Evolutionary conservation across 2,797 vertebrate species (phyloP).

Genomic region (Betta splendens): DNA sequence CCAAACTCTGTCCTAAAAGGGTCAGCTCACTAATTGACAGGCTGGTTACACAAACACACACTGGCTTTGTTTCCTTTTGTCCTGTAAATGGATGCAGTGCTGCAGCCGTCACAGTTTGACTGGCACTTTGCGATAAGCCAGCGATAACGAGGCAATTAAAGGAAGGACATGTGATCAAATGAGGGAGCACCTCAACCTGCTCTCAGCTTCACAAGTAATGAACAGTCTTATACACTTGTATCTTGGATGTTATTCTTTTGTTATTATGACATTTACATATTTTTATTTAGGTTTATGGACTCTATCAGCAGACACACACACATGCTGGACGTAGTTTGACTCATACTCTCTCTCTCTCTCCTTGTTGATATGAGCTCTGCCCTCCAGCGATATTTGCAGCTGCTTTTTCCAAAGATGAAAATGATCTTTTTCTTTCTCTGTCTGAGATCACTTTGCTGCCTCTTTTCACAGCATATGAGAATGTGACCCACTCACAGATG

Average conservation of each 20-base stretch:
- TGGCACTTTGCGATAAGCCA: conserved; percentile 25
- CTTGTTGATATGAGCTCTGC: conserved; percentile 25
- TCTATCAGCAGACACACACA: conserved; percentile 21
- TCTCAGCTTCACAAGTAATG: too few relatives aligned
- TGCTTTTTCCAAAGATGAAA: conserved; percentile 38
- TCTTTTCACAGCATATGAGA: not conserved
- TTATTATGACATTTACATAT: too few relatives aligned
- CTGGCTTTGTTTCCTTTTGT: conserved; percentile 12
- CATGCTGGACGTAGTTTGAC: conserved; percentile 45
- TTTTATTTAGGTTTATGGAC: too few relatives aligned
- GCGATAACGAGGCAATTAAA: conserved; percentile 33
- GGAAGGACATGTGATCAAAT: too few relatives aligned
- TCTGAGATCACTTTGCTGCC: conserved; percentile 15
- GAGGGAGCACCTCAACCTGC: too few relatives aligned
- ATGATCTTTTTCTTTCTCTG: conserved; percentile 11
- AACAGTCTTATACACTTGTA: not conserved
- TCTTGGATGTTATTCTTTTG: too few relatives aligned
- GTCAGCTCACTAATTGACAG: conserved; percentile 38
- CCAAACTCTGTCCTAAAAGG: too few relatives aligned
- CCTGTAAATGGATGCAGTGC: conserved; percentile 11
- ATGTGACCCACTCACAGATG: not conserved
- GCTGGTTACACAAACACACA: conserved; percentile 19
- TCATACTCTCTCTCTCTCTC: conserved; percentile 13
- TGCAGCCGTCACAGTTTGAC: conserved; percentile 45
- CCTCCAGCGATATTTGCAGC: conserved; percentile 45